These are phyloP conservation scores for Caenorhabditis doughertyi DNA, from an alignment of 2,888 invertebrate genomes.

Conservation along the genomic window DNA sequence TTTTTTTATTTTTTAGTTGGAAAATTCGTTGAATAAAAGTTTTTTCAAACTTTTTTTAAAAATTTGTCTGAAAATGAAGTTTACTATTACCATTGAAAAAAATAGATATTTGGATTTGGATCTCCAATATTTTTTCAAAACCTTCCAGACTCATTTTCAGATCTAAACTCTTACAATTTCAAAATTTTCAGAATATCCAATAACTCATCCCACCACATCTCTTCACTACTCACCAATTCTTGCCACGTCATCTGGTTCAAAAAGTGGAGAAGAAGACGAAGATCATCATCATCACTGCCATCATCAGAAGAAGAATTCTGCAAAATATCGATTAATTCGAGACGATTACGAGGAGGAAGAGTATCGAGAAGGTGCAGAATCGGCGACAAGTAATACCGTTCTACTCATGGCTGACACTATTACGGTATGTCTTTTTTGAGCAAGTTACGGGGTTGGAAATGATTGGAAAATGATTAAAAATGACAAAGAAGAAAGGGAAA, in stretches of 20 bases:
- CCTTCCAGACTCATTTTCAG: too few relatives aligned
- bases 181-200: constrained; percentile 18
- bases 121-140: too few relatives aligned
- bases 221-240: constrained; percentile 12
- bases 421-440: constrained; percentile 8
- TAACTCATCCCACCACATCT: constrained; percentile 24
- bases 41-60: constrained; percentile 8
- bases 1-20: not conserved
- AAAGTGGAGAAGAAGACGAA: constrained; percentile 3
- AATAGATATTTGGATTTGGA: too few relatives aligned
- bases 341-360: not conserved
- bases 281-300: not conserved
- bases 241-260: constrained; percentile 7
- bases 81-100: too few relatives aligned
- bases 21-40: not conserved
- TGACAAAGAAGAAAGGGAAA: not conserved
- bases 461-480: not conserved
- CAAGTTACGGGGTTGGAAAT: not conserved
- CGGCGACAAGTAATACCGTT: constrained; percentile 20
- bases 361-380: constrained; percentile 7
- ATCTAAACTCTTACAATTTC: constrained; percentile 7
- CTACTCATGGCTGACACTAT: constrained; percentile 29
- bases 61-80: too few relatives aligned
- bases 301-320: not conserved
- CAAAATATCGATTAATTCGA: constrained; percentile 19